Percentiles rank a stretch among this genome's conserved stretches.
Evolutionary conservation across 2,888 invertebrate species (phyloP).

Genomic region (Eugnorisma glareosa): DNA sequence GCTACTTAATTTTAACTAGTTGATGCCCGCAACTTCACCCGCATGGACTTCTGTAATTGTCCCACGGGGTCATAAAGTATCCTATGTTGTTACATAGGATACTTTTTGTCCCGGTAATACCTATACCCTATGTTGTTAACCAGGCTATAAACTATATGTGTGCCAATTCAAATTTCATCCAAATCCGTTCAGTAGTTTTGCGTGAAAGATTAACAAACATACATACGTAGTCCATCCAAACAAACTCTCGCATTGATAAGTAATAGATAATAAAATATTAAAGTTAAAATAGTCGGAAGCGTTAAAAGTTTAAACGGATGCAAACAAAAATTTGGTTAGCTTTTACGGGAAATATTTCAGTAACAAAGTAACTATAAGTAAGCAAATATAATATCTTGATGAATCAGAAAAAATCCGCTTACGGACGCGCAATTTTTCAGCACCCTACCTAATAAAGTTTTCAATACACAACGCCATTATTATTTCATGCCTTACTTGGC

Average conservation of each 20-base stretch:
- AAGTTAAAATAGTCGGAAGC: neutral
- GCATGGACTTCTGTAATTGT: neutral
- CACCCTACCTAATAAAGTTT: conserved; percentile 42
- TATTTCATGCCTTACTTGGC: neutral
- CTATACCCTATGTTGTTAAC: neutral
- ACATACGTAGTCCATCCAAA: neutral
- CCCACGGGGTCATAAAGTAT: neutral
- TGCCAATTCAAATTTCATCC: neutral
- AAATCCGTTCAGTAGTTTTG: neutral
- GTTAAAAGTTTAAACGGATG: neutral
- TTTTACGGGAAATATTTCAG: conserved; percentile 10
- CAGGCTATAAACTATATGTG: neutral
- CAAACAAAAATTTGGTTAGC: neutral
- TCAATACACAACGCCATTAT: conserved; percentile 25
- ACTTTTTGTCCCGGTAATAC: no score
- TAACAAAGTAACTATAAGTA: neutral
- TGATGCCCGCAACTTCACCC: neutral
- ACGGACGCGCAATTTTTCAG: conserved; percentile 43
- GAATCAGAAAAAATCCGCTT: conserved; percentile 52
- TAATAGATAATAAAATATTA: no score
- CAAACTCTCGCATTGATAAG: neutral
- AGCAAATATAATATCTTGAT: conserved; percentile 17
- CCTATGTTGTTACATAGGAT: neutral
- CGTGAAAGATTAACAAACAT: neutral
- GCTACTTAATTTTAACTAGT: neutral